Conservation (phyloP, 2,888 invertebrate genomes). For the Drymonia ruficornis region DNA sequence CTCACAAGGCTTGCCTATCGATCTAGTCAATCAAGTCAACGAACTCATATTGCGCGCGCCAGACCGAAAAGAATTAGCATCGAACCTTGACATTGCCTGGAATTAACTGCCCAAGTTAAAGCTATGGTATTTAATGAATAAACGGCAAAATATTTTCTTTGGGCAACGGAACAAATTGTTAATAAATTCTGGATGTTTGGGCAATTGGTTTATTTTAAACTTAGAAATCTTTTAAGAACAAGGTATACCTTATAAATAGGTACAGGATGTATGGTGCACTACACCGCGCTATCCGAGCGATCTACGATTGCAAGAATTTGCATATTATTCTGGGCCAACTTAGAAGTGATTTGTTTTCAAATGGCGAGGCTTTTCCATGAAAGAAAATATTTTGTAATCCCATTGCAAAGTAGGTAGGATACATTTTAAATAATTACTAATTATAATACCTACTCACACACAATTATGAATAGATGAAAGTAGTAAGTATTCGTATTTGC, state of each 20-base stretch:
- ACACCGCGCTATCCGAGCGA: background rate
- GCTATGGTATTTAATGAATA: constrained; percentile 1
- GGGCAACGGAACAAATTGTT: too few relatives aligned
- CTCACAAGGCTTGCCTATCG: constrained; percentile 12
- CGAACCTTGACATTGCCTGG: constrained; percentile 37
- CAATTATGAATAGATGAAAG: too few relatives aligned
- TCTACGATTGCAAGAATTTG: constrained; percentile 2
- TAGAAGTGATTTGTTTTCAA: background rate
- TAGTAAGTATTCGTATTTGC: too few relatives aligned
- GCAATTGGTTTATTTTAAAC: too few relatives aligned
- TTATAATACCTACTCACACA: too few relatives aligned
- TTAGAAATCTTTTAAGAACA: too few relatives aligned
- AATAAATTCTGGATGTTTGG: too few relatives aligned
- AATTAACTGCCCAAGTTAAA: constrained; percentile 22
- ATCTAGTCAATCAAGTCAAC: constrained; percentile 32
- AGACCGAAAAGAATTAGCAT: constrained; percentile 46
- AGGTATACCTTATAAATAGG: too few relatives aligned
- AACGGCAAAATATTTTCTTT: background rate
- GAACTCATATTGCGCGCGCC: constrained; percentile 37
- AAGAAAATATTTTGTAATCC: too few relatives aligned
- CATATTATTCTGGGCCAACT: constrained; percentile 1
- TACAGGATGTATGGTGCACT: background rate
- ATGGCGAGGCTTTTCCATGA: background rate
- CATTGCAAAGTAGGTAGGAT: too few relatives aligned
- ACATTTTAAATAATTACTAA: too few relatives aligned